These are phyloP conservation scores for Drosophila yakuba DNA, from an alignment of 1,140 invertebrate species.

Conservation along the genomic window DNA sequence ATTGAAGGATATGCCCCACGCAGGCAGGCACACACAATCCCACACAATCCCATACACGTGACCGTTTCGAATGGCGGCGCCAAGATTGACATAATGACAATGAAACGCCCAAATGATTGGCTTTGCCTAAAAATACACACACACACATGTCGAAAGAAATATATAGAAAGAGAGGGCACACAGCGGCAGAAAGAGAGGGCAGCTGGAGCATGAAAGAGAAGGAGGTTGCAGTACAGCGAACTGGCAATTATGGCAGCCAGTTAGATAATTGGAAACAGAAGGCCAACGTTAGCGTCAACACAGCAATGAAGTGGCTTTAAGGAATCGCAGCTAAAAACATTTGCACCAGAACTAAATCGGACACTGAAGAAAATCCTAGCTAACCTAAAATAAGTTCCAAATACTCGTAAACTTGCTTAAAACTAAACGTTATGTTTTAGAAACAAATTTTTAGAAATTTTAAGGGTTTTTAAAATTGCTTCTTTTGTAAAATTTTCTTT, in stretches of 20 bases:
- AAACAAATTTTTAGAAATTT: no score
- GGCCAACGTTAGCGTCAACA: slow-evolving; percentile 34
- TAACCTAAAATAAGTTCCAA: no score
- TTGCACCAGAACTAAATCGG: neutral
- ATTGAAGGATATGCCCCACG: slow-evolving; percentile 40
- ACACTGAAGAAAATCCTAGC: neutral
- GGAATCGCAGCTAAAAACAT: slow-evolving; percentile 36
- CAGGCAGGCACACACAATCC: slow-evolving; percentile 3
- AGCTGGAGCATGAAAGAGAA: neutral
- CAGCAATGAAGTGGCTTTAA: slow-evolving; percentile 64
- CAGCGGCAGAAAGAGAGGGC: neutral
- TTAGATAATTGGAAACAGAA: slow-evolving; percentile 53
- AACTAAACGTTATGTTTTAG: no score
- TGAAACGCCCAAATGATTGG: slow-evolving; percentile 77
- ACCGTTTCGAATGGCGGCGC: slow-evolving; percentile 37
- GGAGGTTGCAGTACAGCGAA: slow-evolving; percentile 10
- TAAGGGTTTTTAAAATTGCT: neutral
- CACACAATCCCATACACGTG: slow-evolving; percentile 17
- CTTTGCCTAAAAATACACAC: slow-evolving; percentile 40
- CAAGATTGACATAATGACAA: slow-evolving; percentile 64
- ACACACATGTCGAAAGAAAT: slow-evolving; percentile 8
- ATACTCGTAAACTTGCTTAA: no score
- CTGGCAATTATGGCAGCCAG: slow-evolving; percentile 43
- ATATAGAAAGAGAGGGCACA: slow-evolving; percentile 5
- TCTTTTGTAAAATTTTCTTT: neutral